Conservation (phyloP, 2,113 vertebrate species). For the Eretmodus cyanostictus region DNA sequence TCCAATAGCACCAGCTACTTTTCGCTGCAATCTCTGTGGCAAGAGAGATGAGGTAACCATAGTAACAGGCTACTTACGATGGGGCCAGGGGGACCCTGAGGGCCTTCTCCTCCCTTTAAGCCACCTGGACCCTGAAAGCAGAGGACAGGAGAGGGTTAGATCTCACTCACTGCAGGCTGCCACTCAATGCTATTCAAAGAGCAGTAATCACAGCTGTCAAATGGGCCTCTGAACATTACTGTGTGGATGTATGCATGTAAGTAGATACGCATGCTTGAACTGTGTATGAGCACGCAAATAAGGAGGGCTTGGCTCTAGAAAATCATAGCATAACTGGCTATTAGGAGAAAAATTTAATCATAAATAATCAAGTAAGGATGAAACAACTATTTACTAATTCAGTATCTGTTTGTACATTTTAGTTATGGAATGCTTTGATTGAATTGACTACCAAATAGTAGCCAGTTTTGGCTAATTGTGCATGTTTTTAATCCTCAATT, state of each 20-base stretch:
- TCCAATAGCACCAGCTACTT: slow-evolving; percentile 18
- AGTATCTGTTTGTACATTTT: background rate
- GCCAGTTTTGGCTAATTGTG: background rate
- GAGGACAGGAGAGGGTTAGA: slow-evolving; percentile 45
- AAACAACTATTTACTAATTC: background rate
- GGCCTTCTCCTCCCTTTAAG: slow-evolving; percentile 97
- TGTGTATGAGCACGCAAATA: background rate
- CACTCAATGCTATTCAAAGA: slow-evolving; percentile 21
- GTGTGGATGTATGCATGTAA: background rate
- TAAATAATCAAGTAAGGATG: background rate
- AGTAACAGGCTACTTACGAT: slow-evolving; percentile 80
- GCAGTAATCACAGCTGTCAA: slow-evolving; percentile 37
- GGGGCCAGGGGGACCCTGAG: slow-evolving; percentile 87
- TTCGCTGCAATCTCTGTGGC: slow-evolving; percentile 6
- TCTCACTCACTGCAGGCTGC: background rate
- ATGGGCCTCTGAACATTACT: slow-evolving; percentile 2
- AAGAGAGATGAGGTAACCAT: slow-evolving; percentile 44
- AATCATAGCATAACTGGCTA: background rate
- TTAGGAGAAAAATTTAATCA: background rate
- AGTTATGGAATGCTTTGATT: background rate
- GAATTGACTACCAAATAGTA: background rate
- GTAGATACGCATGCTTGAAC: background rate
- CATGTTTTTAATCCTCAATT: background rate
- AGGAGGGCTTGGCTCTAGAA: background rate
- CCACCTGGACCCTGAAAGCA: slow-evolving; percentile 83